Percentiles rank a stretch among this genome's conserved stretches.
Evolutionary conservation across 2,113 vertebrate species (phyloP).

Genomic region (Leptocoma aspasia): DNA sequence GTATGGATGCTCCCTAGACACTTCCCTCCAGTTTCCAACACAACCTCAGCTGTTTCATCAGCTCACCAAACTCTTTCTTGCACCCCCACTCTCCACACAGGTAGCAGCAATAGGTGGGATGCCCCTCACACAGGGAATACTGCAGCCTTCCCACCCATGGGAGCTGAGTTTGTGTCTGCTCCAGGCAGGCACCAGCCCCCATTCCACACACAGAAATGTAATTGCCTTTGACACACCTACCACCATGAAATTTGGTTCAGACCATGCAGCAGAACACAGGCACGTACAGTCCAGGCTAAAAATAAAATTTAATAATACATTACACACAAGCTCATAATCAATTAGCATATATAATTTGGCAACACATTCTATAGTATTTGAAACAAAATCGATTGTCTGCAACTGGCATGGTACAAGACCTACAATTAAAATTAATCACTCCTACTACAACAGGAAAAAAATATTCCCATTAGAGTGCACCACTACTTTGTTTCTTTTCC

Average conservation of each 20-base stretch:
- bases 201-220: not conserved
- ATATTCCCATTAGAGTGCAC: not conserved
- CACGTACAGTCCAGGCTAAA: not conserved
- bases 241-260: not conserved
- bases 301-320: not conserved
- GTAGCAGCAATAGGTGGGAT: rapidly evolving
- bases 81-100: not conserved
- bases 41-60: not conserved
- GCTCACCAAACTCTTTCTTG: not conserved
- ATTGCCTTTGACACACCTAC: not conserved
- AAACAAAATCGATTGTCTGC: not conserved
- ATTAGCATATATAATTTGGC: slow-evolving; percentile 24
- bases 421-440: slow-evolving; percentile 17
- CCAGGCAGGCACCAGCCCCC: not conserved
- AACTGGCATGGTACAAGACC: not conserved
- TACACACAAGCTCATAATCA: slow-evolving; percentile 18
- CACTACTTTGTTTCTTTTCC: not conserved
- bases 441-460: not conserved
- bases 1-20: not conserved
- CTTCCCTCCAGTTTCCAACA: not conserved
- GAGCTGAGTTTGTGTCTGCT: not conserved
- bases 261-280: not conserved
- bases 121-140: not conserved
- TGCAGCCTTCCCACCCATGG: not conserved
- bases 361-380: not conserved